These are phyloP conservation scores for Pseudochirops cupreus DNA, from an alignment of 2,797 vertebrate species.

Conservation along the genomic window DNA sequence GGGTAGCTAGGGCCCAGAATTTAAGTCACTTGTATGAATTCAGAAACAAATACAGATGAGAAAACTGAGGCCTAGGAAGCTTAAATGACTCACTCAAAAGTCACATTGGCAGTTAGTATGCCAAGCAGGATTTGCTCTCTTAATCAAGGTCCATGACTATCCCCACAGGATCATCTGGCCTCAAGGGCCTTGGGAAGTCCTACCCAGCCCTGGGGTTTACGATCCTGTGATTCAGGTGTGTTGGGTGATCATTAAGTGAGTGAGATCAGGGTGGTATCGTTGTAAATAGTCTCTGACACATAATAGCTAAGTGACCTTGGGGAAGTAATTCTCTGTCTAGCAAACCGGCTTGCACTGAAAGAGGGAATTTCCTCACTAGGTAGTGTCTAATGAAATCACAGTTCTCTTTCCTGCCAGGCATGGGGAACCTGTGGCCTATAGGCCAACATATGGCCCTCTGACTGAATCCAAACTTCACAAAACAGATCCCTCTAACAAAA, in stretches of 20 bases:
- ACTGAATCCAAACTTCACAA: too few species aligned
- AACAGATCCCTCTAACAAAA: too few species aligned
- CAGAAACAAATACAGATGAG: not conserved
- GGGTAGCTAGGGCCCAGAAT: not conserved
- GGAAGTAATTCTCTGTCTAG: not conserved
- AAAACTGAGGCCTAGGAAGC: not conserved
- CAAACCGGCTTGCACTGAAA: not conserved
- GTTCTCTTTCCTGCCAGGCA: not conserved
- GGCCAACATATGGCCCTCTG: too few species aligned
- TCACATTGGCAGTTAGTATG: not conserved
- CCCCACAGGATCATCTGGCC: not conserved
- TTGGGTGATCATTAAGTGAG: not conserved
- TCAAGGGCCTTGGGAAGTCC: not conserved
- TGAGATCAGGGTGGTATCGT: not conserved
- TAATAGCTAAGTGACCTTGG: not conserved
- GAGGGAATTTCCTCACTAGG: not conserved
- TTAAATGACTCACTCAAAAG: too few species aligned
- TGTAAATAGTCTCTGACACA: not conserved
- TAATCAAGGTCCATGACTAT: not conserved
- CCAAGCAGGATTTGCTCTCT: not conserved
- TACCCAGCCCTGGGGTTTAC: not conserved
- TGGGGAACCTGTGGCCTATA: too few species aligned
- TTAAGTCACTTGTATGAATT: not conserved
- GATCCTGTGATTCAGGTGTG: not conserved
- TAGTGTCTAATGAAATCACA: not conserved